Base-by-base conservation (phyloP, 2,113 vertebrate species). In the Phylloscopus whistleri region DNA sequence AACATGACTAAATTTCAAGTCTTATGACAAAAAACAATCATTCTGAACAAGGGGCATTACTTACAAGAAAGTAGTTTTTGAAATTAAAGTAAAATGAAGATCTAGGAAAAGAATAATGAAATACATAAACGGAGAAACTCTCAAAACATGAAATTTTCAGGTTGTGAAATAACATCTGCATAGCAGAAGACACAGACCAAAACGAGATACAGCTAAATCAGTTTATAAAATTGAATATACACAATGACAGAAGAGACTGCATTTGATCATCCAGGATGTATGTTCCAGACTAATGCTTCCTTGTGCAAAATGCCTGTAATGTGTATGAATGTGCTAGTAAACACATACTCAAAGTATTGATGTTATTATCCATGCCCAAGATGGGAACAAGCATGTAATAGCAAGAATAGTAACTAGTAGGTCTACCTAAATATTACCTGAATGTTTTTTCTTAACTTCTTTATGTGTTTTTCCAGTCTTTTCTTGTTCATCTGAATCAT, bases 401-500 rank as follows among this genome's bases (percentile, higher is more conserved):
- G 31, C 11, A 85, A 43, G 7, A 46, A 28, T 12, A 91, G 9
- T 22, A 83, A 78, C 14, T 24, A 62, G 7, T 5, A 8, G 7
- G 18, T 87, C 14, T 48, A 69, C 16, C 11, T 68, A 90, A 79
- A 55, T 53, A 91, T 77, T 97, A 99, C 99, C 98, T 97, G 98
- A 96, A 68, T 91, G 90, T 59, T 95, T 98, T 76, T 96, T 97
- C 87, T 97, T 97, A 33, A 43, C 64, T 44, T 94, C 96, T 18
- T 91, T 97, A 35, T 96, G 93, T 62, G 74, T 87, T 70, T 97
- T 97, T 74, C 48, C 92, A 48, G 79, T 94, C 64, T 98, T 98
- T 20, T 97, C 98, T 84, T 97, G 97, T 86, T 84, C 96, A 70
- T 95, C 95, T 72, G 87, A 97, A 96, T 98, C 98, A 87, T 14